Conservation (phyloP, 2,797 vertebrate genomes). For the Phalloptychus januarius region DNA sequence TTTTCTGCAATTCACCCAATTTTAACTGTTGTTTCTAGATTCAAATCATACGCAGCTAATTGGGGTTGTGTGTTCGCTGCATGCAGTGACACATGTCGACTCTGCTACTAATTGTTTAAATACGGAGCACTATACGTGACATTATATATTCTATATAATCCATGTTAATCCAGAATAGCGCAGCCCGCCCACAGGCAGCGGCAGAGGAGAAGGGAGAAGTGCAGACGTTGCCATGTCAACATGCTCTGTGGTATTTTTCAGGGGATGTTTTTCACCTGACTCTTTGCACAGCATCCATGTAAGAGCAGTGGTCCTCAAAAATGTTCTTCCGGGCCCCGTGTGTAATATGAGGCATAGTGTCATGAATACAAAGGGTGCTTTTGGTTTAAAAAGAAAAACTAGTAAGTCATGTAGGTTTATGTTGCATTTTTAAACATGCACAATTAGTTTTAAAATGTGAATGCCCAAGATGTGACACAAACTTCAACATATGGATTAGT, state of each 20-base stretch:
- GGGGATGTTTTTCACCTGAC: constrained; percentile 26
- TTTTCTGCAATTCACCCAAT: background rate
- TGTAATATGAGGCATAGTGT: background rate
- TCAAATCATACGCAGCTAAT: background rate
- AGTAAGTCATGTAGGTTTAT: background rate
- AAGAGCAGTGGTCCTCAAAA: no score
- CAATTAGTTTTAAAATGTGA: background rate
- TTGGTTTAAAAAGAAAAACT: no score
- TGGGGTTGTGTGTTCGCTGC: background rate
- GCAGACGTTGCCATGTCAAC: constrained; percentile 51
- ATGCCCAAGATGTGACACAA: background rate
- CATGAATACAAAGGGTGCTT: background rate
- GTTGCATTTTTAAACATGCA: background rate
- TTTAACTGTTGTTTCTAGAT: background rate
- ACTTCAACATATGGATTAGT: background rate
- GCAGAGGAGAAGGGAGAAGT: constrained; percentile 29
- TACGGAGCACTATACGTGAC: background rate
- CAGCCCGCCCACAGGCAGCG: constrained; percentile 41
- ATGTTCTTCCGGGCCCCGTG: no score
- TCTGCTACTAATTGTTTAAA: background rate
- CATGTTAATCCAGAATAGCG: constrained; percentile 40
- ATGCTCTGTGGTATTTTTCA: constrained; percentile 39
- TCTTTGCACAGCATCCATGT: background rate
- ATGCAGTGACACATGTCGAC: background rate
- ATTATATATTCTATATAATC: constrained; percentile 22